phyloP scores from a whole-genome alignment of 2,113 vertebrate species.

The Cyanistes caeruleus region DNA sequence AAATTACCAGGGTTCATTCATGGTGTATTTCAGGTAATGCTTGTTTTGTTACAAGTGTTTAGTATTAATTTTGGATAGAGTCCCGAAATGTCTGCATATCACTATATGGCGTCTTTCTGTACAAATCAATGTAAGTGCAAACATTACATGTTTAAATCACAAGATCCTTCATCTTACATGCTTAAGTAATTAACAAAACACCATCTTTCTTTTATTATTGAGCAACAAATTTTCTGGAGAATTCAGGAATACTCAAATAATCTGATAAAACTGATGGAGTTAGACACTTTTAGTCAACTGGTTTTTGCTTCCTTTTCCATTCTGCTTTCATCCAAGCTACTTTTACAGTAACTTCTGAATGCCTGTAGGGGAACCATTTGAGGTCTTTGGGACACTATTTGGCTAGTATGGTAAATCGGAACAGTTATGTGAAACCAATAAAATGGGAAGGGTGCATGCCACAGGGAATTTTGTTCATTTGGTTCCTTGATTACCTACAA shows the following conservation, averaged over 20 bases:
- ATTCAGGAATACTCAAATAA: not conserved
- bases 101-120: not conserved
- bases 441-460: slow-evolving; percentile 47
- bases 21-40: not conserved
- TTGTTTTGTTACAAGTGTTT: not conserved
- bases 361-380: not conserved
- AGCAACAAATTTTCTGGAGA: not conserved
- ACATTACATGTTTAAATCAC: not conserved
- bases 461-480: slow-evolving; percentile 35
- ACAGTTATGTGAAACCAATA: not conserved
- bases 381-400: not conserved
- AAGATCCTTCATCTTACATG: not conserved
- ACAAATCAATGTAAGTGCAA: not conserved
- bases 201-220: not conserved
- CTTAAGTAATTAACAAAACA: not conserved
- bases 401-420: not conserved
- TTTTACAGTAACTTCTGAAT: slow-evolving; percentile 16
- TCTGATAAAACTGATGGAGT: not conserved
- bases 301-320: not conserved
- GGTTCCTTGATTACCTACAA: slow-evolving; percentile 55
- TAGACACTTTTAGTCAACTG: not conserved
- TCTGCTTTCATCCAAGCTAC: slow-evolving; percentile 11
- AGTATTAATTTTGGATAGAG: not conserved
- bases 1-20: not conserved
- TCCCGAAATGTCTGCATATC: not conserved